A percentile compares a stretch with the other conserved stretches of the same genome.
Conservation (phyloP, 1,140 invertebrate species). For the Euwallacea fornicatus region DNA sequence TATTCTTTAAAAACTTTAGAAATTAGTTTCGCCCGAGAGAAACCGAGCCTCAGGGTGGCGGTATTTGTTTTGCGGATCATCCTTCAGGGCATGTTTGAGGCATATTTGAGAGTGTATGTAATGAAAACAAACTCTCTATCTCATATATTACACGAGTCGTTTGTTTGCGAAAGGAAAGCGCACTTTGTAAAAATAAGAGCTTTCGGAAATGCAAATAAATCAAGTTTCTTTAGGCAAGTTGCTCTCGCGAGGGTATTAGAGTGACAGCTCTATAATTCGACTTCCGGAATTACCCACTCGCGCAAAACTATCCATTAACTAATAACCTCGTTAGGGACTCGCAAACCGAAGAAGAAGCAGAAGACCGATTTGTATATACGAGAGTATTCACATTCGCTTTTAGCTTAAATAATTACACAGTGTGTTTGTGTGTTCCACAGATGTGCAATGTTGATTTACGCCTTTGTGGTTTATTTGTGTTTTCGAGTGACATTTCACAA, state of each 20-base stretch:
- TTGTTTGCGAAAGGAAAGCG: no score
- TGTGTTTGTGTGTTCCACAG: conserved; percentile 30
- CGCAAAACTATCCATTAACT: conserved; percentile 8
- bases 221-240: no score
- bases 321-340: conserved; percentile 14
- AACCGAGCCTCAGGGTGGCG: neutral
- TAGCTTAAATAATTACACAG: conserved; percentile 31
- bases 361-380: conserved; percentile 21
- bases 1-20: conserved; percentile 37
- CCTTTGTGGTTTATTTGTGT: conserved; percentile 30
- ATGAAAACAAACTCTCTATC: no score
- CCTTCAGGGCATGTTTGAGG: neutral
- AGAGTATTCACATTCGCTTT: conserved; percentile 13
- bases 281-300: neutral
- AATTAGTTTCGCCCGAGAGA: conserved; percentile 19
- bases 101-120: no score
- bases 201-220: no score
- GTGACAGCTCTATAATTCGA: neutral
- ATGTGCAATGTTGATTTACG: conserved; percentile 34
- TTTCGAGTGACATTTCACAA: conserved; percentile 35
- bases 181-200: no score
- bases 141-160: no score
- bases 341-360: conserved; percentile 16
- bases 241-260: neutral
- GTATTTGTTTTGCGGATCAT: conserved; percentile 1